These are phyloP conservation scores for Ammodytes dubius DNA, from an alignment of 2,113 vertebrate species.

Conservation along the genomic window DNA sequence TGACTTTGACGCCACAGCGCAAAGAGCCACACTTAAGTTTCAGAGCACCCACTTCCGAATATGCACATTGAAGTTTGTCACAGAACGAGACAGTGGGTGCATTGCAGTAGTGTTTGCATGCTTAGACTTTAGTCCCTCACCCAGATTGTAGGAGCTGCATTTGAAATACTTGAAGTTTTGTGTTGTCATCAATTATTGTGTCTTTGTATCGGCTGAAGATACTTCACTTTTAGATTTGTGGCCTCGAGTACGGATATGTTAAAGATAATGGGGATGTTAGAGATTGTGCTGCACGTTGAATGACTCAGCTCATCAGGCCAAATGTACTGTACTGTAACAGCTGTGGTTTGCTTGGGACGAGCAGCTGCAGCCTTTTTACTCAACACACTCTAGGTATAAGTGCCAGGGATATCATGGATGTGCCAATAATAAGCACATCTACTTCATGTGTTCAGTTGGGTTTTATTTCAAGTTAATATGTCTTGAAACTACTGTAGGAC, in stretches of 20 bases:
- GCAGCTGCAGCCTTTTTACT: constrained; percentile 60
- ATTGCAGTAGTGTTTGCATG: constrained; percentile 77
- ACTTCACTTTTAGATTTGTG: constrained; percentile 50
- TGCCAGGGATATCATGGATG: constrained; percentile 71
- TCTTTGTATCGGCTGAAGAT: constrained; percentile 58
- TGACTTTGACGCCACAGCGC: constrained; percentile 49
- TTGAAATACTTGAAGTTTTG: constrained; percentile 85
- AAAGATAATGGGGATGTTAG: constrained; percentile 32
- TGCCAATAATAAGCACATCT: constrained; percentile 77
- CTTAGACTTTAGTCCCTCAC: constrained; percentile 65
- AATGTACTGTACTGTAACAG: constrained; percentile 56
- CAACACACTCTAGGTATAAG: constrained; percentile 48
- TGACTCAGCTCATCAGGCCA: constrained; percentile 44
- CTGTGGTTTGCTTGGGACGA: constrained; percentile 52
- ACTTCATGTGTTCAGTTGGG: constrained; percentile 64
- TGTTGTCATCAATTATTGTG: constrained; percentile 63
- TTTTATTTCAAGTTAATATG: constrained; percentile 58
- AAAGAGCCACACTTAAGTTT: constrained; percentile 63
- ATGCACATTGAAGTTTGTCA: constrained; percentile 72
- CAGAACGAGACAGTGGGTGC: constrained; percentile 52
- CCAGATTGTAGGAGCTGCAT: constrained; percentile 65
- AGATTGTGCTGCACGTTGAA: constrained; percentile 56
- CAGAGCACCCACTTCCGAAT: constrained; percentile 67
- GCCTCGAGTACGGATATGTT: constrained; percentile 38
- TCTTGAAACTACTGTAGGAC: constrained; percentile 65